These are phyloP conservation scores for Thrips palmi DNA, from an alignment of 1,140 invertebrate species.

Conservation along the genomic window DNA sequence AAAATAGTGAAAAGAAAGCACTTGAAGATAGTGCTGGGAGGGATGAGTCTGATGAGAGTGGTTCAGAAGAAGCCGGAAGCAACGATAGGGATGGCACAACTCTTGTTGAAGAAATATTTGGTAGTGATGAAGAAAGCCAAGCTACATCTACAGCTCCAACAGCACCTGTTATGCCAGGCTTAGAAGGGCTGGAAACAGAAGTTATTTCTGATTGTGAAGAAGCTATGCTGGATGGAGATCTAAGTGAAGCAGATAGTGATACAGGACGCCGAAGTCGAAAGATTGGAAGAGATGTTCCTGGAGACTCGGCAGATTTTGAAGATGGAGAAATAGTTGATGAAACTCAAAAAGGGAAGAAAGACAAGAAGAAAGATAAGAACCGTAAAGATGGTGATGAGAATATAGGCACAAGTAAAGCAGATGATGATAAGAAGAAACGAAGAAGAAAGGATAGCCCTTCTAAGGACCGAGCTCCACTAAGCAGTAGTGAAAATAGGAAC, in stretches of 20 bases:
- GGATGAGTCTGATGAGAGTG: slow-evolving; percentile 17
- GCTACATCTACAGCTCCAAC: slow-evolving; percentile 17
- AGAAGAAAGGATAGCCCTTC: slow-evolving; percentile 16
- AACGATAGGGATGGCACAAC: slow-evolving; percentile 1
- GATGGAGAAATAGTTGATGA: slow-evolving; percentile 34
- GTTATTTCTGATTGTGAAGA: slow-evolving; percentile 39
- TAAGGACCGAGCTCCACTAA: slow-evolving; percentile 19
- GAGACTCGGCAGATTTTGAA: slow-evolving; percentile 21
- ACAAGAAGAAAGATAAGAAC: slow-evolving; percentile 36
- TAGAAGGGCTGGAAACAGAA: slow-evolving; percentile 45
- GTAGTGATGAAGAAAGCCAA: slow-evolving; percentile 13
- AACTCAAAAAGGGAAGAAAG: slow-evolving; percentile 27
- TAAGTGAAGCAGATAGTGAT: too few relatives aligned
- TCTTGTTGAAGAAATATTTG: slow-evolving; percentile 17
- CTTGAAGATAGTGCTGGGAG: slow-evolving; percentile 22
- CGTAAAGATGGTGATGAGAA: slow-evolving; percentile 14
- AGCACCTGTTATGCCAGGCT: slow-evolving; percentile 21
- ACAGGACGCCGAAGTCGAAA: too few relatives aligned
- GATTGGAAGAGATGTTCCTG: too few relatives aligned
- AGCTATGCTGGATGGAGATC: too few relatives aligned
- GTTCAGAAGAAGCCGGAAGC: slow-evolving; percentile 17
- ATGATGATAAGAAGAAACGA: slow-evolving; percentile 26
- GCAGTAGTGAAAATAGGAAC: slow-evolving; percentile 23
- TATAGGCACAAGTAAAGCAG: slow-evolving; percentile 14
- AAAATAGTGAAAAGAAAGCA: slow-evolving; percentile 12